Conservation (phyloP, 2,113 vertebrate species). For the Callochromis pleurospilus region DNA sequence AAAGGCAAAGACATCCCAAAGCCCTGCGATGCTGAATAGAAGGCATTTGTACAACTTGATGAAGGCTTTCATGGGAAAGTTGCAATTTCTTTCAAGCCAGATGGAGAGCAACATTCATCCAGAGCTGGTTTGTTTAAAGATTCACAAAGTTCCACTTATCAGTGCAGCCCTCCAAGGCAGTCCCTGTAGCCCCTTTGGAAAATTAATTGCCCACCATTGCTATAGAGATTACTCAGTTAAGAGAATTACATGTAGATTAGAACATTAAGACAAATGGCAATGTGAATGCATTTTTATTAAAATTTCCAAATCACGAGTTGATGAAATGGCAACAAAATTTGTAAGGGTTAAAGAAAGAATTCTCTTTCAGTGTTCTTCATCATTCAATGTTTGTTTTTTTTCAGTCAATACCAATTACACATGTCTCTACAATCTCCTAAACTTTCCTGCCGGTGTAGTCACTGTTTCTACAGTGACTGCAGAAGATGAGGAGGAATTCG, state of each 20-base stretch:
- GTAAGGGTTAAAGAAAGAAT: neutral
- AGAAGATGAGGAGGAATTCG: constrained; percentile 81
- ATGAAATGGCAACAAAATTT: neutral
- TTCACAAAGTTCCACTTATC: neutral
- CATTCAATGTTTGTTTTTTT: neutral
- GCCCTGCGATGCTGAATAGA: neutral
- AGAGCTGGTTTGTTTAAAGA: neutral
- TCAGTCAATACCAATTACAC: constrained; percentile 71
- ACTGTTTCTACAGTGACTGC: constrained; percentile 78
- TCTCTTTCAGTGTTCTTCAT: neutral
- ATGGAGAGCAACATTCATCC: neutral
- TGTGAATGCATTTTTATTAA: neutral
- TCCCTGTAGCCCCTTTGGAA: neutral
- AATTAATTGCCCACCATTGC: neutral
- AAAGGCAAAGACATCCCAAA: neutral
- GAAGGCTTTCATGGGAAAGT: neutral
- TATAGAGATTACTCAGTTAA: neutral
- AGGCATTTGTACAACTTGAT: neutral
- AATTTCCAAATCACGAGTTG: neutral
- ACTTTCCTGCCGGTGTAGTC: constrained; percentile 81
- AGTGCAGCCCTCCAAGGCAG: neutral
- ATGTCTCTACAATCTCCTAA: constrained; percentile 79
- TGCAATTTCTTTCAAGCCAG: neutral
- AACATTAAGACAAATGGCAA: neutral
- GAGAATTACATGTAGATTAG: neutral